Conservation (phyloP, 2,797 vertebrate species). For the Gymnothorax reevesii region DNA sequence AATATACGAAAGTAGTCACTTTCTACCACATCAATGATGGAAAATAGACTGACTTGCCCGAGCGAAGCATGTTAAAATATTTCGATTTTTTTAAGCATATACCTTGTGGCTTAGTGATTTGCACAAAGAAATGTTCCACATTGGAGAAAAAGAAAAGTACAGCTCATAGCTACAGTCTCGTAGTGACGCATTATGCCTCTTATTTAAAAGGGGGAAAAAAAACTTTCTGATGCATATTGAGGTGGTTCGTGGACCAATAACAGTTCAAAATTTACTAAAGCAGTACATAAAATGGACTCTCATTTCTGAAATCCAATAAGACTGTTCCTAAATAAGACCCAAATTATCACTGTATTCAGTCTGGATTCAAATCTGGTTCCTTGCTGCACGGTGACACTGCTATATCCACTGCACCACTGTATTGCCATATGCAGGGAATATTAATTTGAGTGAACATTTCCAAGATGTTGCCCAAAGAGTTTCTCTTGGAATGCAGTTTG, state of each 20-base stretch:
- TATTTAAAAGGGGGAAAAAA: too few relatives aligned
- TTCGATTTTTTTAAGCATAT: background rate
- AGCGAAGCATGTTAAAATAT: background rate
- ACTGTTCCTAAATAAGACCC: too few relatives aligned
- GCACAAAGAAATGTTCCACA: background rate
- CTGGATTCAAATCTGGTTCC: background rate
- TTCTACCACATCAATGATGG: background rate
- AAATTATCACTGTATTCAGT: background rate
- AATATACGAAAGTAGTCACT: background rate
- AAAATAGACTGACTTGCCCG: background rate
- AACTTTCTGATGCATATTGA: too few relatives aligned
- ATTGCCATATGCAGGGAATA: background rate
- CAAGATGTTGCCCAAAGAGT: background rate
- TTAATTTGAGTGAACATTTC: background rate
- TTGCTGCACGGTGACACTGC: too few relatives aligned
- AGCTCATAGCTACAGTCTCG: background rate
- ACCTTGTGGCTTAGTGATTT: background rate
- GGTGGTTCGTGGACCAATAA: too few relatives aligned
- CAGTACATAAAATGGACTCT: too few relatives aligned
- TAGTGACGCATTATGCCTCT: background rate
- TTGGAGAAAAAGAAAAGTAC: background rate
- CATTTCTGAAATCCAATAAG: too few relatives aligned
- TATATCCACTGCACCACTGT: too few relatives aligned
- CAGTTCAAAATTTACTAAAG: too few relatives aligned
- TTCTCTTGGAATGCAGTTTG: conserved; percentile 26